A percentile compares a stretch with the other conserved stretches of the same genome.
Evolutionary conservation across 1,140 invertebrate genomes (phyloP).

Genomic region (Chironomus tepperi): DNA sequence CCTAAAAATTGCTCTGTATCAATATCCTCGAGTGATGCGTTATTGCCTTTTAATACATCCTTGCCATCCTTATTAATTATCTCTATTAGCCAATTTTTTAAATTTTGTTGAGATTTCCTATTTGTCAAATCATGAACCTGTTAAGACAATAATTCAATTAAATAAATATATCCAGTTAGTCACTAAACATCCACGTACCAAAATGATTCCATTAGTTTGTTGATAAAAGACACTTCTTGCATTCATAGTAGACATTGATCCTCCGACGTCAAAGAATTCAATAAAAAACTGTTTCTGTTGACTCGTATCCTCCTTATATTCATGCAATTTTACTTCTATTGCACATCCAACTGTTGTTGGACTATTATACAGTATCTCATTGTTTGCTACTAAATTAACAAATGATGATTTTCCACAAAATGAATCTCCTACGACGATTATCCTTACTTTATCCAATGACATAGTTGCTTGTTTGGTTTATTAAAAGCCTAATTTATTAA

Average conservation of each 20-base stretch:
- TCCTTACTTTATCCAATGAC: conserved; percentile 71
- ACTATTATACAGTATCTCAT: conserved; percentile 72
- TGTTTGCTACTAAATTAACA: conserved; percentile 83
- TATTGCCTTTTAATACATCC: conserved; percentile 34
- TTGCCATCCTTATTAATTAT: conserved; percentile 70
- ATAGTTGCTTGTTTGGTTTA: conserved; percentile 41
- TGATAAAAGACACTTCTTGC: conserved; percentile 88
- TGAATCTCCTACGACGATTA: conserved; percentile 90
- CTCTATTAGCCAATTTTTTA: conserved; percentile 88
- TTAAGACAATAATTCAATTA: no score
- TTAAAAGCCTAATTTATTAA: no score
- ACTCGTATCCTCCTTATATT: conserved; percentile 89
- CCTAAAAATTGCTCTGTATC: conserved; percentile 89
- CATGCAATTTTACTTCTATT: conserved; percentile 91
- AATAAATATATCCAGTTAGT: no score
- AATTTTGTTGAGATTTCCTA: conserved; percentile 87
- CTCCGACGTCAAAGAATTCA: conserved; percentile 94
- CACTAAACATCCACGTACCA: conserved; percentile 36
- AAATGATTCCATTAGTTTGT: conserved; percentile 85
- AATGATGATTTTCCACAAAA: conserved; percentile 93
- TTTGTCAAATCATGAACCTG: conserved; percentile 93
- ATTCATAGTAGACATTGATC: conserved; percentile 84
- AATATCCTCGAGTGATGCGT: conserved; percentile 44
- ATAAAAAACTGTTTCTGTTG: conserved; percentile 86
- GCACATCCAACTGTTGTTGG: conserved; percentile 93